Base-by-base conservation (phyloP, 1,140 invertebrate species). In the Meteorus sp. region DNA sequence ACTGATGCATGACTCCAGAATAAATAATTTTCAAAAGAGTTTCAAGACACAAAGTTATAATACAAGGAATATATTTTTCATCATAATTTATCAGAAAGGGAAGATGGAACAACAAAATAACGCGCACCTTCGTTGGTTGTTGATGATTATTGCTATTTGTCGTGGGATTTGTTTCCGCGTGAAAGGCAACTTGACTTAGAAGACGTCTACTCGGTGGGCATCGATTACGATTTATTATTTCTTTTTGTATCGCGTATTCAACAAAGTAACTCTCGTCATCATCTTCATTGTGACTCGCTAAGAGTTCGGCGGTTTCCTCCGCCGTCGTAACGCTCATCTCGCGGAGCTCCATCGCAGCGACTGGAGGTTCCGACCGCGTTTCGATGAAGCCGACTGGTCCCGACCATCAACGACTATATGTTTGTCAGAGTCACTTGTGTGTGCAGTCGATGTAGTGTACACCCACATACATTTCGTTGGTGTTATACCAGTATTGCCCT, bases 191-290 rank as follows among this genome's bases (percentile, higher is more conserved):
- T 51, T 76, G 74, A 41, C 67, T 69, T 19, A 77, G 66, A 15
- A 77, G 63, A 33, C 73, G 67, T 56, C 74, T 69, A 61, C 74
- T 75, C 13, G 70, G 69, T 9, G 71, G 39, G 23, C 63, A 66
- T 50, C 75, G 72, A 61, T 76, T 75, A 4, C 75, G 73, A 67
- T 75, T 78, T 56, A 74, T 76, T 9, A 72, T 74, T 47, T 75
- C 73, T 52, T 76, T 78, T 44, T 76, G 74, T 39, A 75, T 69
- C 20, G 73, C 73, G 48, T 73, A 76, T 8, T 75, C 70, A 37
- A 73, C 67, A 58, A 78, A 78, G 56, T 77, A 76, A 53, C 72
- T 76, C 22, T 76, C 74, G 35, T 72, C 45, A 20, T 74, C 69
- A 11, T 61, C 64, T 33, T 70, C 65, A n/a, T n/a, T n/a, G 15